A percentile compares a stretch with the other conserved stretches of the same genome.
These are phyloP conservation scores for Decapterus maruadsi DNA, from an alignment of 2,797 vertebrate genomes.

Conservation along the genomic window DNA sequence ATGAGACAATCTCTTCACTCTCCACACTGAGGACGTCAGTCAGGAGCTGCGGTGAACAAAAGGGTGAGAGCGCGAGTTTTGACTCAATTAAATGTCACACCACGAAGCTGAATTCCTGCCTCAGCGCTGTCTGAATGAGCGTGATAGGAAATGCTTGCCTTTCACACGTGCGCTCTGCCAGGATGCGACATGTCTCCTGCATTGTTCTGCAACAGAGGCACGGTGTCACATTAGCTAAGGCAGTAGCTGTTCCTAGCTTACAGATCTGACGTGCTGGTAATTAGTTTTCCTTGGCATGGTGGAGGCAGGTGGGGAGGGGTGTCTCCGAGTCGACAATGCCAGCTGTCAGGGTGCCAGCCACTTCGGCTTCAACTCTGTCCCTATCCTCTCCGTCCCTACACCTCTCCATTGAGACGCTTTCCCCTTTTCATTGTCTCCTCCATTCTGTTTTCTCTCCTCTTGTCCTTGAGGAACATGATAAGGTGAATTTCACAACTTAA, in stretches of 20 bases:
- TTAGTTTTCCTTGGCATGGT: slow-evolving; percentile 71
- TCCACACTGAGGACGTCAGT: slow-evolving; percentile 35
- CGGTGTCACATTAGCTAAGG: slow-evolving; percentile 63
- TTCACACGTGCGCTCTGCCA: slow-evolving; percentile 45
- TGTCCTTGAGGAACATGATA: slow-evolving; percentile 13
- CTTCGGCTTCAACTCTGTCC: slow-evolving; percentile 50
- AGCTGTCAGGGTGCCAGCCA: slow-evolving; percentile 74
- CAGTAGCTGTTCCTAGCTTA: slow-evolving; percentile 50
- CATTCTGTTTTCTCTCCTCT: slow-evolving; percentile 7
- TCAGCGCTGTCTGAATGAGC: slow-evolving; percentile 42
- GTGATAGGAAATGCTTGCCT: slow-evolving; percentile 65
- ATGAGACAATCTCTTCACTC: slow-evolving; percentile 42
- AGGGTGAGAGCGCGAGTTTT: slow-evolving; percentile 42
- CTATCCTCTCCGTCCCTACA: slow-evolving; percentile 25
- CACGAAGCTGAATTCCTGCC: slow-evolving; percentile 40
- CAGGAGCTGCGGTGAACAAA: slow-evolving; percentile 47
- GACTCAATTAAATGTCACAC: slow-evolving; percentile 63
- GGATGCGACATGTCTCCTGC: slow-evolving; percentile 56
- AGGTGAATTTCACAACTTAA: slow-evolving; percentile 26
- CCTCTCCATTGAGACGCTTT: slow-evolving; percentile 38
- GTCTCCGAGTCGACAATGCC: slow-evolving; percentile 70
- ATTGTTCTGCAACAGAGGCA: slow-evolving; percentile 63
- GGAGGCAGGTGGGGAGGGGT: slow-evolving; percentile 42
- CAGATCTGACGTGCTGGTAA: slow-evolving; percentile 75
- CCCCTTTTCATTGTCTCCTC: slow-evolving; percentile 8